Evolutionary conservation across 2,113 vertebrate genomes (phyloP).

Genomic region (Suncus etruscus): DNA sequence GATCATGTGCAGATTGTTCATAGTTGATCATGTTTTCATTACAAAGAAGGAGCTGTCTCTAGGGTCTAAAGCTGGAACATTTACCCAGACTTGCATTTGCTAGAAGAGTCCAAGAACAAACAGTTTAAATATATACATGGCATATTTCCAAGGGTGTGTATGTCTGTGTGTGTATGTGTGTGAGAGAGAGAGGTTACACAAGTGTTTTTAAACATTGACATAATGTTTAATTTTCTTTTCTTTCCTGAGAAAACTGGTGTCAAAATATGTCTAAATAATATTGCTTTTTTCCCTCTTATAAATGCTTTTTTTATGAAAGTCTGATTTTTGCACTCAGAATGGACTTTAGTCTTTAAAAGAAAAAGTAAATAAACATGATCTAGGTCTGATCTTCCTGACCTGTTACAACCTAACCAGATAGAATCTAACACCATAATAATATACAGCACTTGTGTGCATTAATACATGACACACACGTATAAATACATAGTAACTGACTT

Average conservation of each 20-base stretch:
- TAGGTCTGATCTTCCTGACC: not conserved
- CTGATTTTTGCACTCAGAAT: too few relatives aligned
- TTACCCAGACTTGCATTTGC: conserved; percentile 71
- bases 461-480: not conserved
- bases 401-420: not conserved
- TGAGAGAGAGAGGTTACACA: conserved; percentile 40
- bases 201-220: conserved; percentile 55
- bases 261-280: conserved; percentile 30
- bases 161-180: conserved; percentile 23
- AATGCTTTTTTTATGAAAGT: too few relatives aligned
- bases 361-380: not conserved
- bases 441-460: not conserved
- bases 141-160: conserved; percentile 77
- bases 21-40: conserved; percentile 65
- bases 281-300: not conserved
- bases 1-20: conserved; percentile 13
- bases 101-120: conserved; percentile 80
- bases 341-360: not conserved
- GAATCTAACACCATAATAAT: not conserved
- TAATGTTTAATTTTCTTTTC: conserved; percentile 51
- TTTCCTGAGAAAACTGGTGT: not conserved
- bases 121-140: conserved; percentile 85
- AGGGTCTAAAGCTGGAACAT: conserved; percentile 3
- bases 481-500: not conserved
- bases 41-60: conserved; percentile 23